Evolutionary conservation across 1,140 invertebrate species (phyloP), one percentile per base, ranked within the genome.

Genomic region (Pteromalus puparum): DNA sequence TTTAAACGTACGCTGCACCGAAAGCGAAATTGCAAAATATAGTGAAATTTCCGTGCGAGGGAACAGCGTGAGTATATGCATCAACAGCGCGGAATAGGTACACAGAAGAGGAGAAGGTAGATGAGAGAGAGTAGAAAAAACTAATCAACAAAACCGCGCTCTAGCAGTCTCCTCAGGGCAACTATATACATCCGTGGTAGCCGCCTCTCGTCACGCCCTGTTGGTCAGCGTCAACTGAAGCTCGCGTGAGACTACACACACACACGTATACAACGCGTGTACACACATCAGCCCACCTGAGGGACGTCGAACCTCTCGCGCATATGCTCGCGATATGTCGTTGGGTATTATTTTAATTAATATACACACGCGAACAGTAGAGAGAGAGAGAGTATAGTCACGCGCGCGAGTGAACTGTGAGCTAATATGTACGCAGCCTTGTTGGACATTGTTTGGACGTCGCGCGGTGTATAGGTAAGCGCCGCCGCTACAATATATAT

Each of bases 391-490:
- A 68, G 53, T 26, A 61, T n/a, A 75, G 26, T 53, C 9, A n/a
- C 26, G 18, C 26, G 72, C 34, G 34, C 24, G 13, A 28, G 38
- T 15, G 68, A 21, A 4, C 30, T 75, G 26, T 24, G 87, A 90
- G 89, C 89, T 91, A 91, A 92, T 92, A 91, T 92, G 91, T 92
- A 90, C 90, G 89, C 88, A 91, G 90, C 88, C 90, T 91, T 92
- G 92, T 92, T 88, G 90, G 88, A 92, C 92, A 92, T 91, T 92
- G 92, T 92, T 93, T 91, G 90, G 89, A 87, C 90, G 90, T 89
- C 72, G 82, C 61, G 38, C 38, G 67, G 38, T 42, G 46, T 46
- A 82, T 65, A 76, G 70, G 81, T 42, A 26, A 76, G 78, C 61
- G 68, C 26, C 72, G 46, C 74, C 21, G 53, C 53, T 61, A 61